Evolutionary conservation across 2,797 vertebrate species (phyloP).

Genomic region (Crocidura indochinensis): DNA sequence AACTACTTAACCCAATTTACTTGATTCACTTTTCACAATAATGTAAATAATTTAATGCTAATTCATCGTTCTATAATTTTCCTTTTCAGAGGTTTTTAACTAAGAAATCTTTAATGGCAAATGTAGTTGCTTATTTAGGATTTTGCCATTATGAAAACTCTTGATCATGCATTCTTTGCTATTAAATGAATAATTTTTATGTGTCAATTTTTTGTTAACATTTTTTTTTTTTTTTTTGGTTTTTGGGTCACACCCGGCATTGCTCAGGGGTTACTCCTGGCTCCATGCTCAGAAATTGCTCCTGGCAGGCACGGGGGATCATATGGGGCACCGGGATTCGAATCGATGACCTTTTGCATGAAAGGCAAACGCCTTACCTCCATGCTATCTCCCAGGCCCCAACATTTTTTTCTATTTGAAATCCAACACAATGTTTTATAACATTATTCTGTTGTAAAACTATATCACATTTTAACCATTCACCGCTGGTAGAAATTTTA

Average conservation of each 20-base stretch:
- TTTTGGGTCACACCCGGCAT: too few relatives aligned
- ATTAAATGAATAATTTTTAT: neutral
- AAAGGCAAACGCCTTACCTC: too few relatives aligned
- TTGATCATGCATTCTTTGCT: neutral
- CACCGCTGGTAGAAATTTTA: neutral
- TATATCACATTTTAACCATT: slow-evolving; percentile 25
- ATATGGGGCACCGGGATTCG: too few relatives aligned
- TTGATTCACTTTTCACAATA: slow-evolving; percentile 25
- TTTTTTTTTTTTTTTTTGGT: too few relatives aligned
- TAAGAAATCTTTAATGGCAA: neutral
- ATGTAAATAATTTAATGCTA: neutral
- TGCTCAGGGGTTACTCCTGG: too few relatives aligned
- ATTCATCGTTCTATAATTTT: slow-evolving; percentile 29
- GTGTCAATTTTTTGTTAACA: slow-evolving; percentile 25
- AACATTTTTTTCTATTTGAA: slow-evolving; percentile 46
- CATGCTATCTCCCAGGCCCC: too few relatives aligned
- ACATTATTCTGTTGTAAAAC: neutral
- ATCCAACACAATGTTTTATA: slow-evolving; percentile 17
- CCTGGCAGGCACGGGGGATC: too few relatives aligned
- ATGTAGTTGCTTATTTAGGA: neutral
- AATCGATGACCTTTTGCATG: too few relatives aligned
- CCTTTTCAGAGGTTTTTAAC: slow-evolving; percentile 27
- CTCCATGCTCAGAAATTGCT: too few relatives aligned
- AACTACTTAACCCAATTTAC: neutral
- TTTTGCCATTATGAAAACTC: neutral